A percentile compares a stretch with the other conserved stretches of the same genome.
phyloP scores from a whole-genome alignment of 2,888 invertebrate genomes.

The Idaea dimidiata region DNA sequence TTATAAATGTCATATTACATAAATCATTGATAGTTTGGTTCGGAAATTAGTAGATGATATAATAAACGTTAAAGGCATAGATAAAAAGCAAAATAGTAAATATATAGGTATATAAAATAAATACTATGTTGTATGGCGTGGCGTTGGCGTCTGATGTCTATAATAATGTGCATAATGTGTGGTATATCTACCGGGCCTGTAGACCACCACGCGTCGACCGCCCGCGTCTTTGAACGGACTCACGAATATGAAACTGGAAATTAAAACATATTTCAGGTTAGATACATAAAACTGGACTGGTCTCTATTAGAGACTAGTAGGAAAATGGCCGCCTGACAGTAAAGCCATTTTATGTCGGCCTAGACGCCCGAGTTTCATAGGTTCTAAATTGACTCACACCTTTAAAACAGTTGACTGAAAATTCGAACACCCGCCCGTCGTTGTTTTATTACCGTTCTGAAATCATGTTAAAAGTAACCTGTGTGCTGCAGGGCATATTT shows the following conservation, averaged over 20 bases:
- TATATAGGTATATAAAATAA: conserved; percentile 35
- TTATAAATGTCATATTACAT: no score
- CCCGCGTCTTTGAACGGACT: conserved; percentile 87
- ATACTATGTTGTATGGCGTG: conserved; percentile 33
- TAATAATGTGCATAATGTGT: conserved; percentile 32
- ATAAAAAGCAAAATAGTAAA: not conserved
- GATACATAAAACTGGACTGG: not conserved
- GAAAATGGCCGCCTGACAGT: no score
- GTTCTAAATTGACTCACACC: no score
- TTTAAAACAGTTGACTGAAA: no score
- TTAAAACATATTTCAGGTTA: conserved; percentile 10
- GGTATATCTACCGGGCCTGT: conserved; percentile 85
- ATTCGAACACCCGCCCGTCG: no score
- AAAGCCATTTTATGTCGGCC: no score
- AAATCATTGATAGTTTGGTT: no score
- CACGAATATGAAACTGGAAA: conserved; percentile 86
- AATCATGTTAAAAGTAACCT: no score
- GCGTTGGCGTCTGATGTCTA: conserved; percentile 25
- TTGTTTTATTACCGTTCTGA: not conserved
- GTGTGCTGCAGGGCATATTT: no score
- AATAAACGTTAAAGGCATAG: not conserved
- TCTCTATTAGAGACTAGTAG: no score
- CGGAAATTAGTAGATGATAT: not conserved
- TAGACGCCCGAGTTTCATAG: no score
- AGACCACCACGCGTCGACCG: conserved; percentile 88